Evolutionary conservation across 1,140 invertebrate species (phyloP).

Genomic region (Drosophila kepulauana): DNA sequence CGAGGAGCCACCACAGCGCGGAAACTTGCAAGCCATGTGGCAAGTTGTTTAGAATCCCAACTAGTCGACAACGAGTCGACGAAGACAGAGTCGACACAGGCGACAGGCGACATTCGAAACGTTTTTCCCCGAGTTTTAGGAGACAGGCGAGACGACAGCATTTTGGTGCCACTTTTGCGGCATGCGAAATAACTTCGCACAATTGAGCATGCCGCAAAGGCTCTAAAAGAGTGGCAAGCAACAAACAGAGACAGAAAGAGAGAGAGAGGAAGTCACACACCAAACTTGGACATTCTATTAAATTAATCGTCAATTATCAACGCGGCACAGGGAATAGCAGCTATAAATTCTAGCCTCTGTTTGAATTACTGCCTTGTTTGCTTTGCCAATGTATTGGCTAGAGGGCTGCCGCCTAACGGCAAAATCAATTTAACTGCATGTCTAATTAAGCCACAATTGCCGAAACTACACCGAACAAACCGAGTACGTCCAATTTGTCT

Average conservation of each 20-base stretch:
- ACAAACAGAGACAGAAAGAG: constrained; percentile 4
- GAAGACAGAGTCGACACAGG: constrained; percentile 7
- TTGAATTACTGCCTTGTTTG: constrained; percentile 3
- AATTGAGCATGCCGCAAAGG: constrained; percentile 73
- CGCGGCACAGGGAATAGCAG: constrained; percentile 46
- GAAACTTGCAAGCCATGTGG: constrained; percentile 74
- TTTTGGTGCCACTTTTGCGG: constrained; percentile 81
- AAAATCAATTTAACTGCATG: constrained; percentile 75
- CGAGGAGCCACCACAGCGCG: constrained; percentile 35
- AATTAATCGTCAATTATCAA: constrained; percentile 84
- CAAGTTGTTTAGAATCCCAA: constrained; percentile 81
- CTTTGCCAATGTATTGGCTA: background rate
- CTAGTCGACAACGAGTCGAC: constrained; percentile 42
- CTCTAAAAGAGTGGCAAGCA: constrained; percentile 28
- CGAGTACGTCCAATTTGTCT: constrained; percentile 3
- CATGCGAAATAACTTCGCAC: constrained; percentile 83
- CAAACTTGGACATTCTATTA: constrained; percentile 83
- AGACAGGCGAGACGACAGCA: constrained; percentile 74
- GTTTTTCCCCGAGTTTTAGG: background rate
- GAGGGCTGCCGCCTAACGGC: constrained; percentile 35
- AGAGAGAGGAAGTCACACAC: constrained; percentile 28
- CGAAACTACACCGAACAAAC: constrained; percentile 42
- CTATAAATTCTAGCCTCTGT: constrained; percentile 32
- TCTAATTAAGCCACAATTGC: constrained; percentile 74
- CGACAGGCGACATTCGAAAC: constrained; percentile 17